phyloP scores from a whole-genome alignment of 1,140 invertebrate genomes.

The Drosophila miranda region DNA sequence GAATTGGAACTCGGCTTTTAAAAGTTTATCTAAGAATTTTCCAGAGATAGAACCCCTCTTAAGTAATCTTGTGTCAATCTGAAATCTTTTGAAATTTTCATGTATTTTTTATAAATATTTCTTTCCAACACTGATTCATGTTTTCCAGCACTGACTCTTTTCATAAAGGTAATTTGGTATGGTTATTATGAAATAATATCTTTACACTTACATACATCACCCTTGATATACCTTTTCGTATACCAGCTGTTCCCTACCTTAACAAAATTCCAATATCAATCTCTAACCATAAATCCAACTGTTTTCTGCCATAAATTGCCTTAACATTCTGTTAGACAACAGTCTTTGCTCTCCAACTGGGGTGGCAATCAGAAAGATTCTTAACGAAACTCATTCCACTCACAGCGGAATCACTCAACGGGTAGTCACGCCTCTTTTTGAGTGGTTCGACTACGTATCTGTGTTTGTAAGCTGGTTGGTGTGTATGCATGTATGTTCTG shows the following conservation, averaged over 20 bases:
- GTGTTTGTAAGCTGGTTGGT: slow-evolving; percentile 4
- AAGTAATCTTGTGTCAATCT: too few relatives aligned
- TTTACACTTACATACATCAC: too few relatives aligned
- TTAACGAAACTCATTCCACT: slow-evolving; percentile 43
- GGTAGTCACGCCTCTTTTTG: slow-evolving; percentile 14
- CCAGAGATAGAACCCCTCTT: too few relatives aligned
- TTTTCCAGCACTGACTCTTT: too few relatives aligned
- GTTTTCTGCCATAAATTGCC: slow-evolving; percentile 5
- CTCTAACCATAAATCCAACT: slow-evolving; percentile 12
- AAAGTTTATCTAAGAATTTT: too few relatives aligned
- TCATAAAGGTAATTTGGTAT: too few relatives aligned
- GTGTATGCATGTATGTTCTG: not conserved
- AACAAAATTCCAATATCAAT: not conserved
- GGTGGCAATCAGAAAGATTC: slow-evolving; percentile 21
- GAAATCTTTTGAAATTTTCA: too few relatives aligned
- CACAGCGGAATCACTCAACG: slow-evolving; percentile 27
- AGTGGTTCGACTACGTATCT: slow-evolving; percentile 7
- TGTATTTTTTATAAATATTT: too few relatives aligned
- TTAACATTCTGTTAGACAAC: slow-evolving; percentile 23
- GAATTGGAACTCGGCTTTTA: too few relatives aligned
- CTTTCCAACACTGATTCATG: too few relatives aligned
- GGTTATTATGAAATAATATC: too few relatives aligned
- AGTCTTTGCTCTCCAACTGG: slow-evolving; percentile 25
- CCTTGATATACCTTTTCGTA: not conserved
- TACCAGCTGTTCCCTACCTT: too few relatives aligned